Evolutionary conservation across 2,888 invertebrate species (phyloP).

Genomic region (Tipula vernalis): DNA sequence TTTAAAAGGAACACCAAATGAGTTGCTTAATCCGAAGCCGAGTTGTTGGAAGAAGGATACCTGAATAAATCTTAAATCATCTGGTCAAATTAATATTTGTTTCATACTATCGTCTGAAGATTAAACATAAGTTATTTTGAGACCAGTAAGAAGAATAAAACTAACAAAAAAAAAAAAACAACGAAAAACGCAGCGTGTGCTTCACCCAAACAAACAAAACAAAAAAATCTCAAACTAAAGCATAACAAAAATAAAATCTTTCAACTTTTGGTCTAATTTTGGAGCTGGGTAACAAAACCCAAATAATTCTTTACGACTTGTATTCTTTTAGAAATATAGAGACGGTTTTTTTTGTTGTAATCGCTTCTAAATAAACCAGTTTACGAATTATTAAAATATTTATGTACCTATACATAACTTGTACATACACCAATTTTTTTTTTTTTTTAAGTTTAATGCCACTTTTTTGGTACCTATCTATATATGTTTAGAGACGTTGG

Average conservation of each 20-base stretch:
- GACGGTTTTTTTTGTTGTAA: neutral
- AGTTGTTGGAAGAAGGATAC: too few species aligned
- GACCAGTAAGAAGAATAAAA: neutral
- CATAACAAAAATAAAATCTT: neutral
- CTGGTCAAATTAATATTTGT: too few species aligned
- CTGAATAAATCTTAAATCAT: too few species aligned
- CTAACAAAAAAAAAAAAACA: neutral
- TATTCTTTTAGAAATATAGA: neutral
- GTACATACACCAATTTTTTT: neutral
- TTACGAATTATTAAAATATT: neutral
- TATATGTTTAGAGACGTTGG: neutral
- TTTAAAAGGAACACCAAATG: too few species aligned
- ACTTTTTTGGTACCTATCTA: neutral
- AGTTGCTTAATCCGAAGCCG: too few species aligned
- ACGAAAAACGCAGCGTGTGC: neutral
- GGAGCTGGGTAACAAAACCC: neutral
- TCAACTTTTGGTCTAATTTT: neutral
- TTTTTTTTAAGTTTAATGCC: neutral
- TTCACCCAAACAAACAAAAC: neutral
- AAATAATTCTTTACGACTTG: neutral
- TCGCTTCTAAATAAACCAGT: neutral
- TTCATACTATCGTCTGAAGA: too few species aligned
- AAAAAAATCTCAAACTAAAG: too few species aligned
- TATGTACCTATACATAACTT: neutral
- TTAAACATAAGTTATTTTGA: neutral